A percentile compares a stretch with the other conserved stretches of the same genome.
Conservation (phyloP, 2,797 vertebrate genomes). For the Sorex maritimensis region DNA sequence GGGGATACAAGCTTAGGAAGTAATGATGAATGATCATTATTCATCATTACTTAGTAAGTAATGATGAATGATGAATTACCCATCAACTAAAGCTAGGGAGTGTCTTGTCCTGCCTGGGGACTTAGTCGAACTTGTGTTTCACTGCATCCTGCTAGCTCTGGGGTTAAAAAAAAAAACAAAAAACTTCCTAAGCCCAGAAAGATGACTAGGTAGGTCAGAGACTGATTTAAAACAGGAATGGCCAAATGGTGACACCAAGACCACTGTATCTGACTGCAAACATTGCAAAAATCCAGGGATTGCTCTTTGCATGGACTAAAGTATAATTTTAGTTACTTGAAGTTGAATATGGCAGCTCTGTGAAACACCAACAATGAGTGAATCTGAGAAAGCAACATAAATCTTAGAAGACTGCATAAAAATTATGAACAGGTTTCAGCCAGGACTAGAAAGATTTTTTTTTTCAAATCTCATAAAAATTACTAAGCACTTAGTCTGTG, state of each 20-base stretch:
- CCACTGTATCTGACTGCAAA: neutral
- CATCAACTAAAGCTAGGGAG: neutral
- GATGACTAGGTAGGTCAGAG: neutral
- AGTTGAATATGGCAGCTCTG: neutral
- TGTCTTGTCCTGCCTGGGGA: neutral
- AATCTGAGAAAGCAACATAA: neutral
- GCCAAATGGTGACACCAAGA: neutral
- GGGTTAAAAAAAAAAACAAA: neutral
- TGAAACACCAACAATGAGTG: neutral
- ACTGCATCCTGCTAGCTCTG: neutral
- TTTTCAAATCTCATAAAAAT: conserved; percentile 12
- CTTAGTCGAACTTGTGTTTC: neutral
- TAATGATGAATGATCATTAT: neutral
- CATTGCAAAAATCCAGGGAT: neutral
- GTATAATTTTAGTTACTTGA: neutral
- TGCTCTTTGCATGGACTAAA: too few relatives aligned
- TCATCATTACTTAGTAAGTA: too few relatives aligned
- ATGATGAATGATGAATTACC: neutral
- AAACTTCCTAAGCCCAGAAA: neutral
- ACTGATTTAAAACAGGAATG: neutral
- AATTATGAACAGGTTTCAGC: too few relatives aligned
- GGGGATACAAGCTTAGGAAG: neutral
- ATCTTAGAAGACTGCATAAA: too few relatives aligned
- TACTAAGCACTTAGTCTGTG: neutral
- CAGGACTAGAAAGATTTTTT: too few relatives aligned